phyloP scores from a whole-genome alignment of 2,888 invertebrate genomes.

The Steinernema carpocapsae region DNA sequence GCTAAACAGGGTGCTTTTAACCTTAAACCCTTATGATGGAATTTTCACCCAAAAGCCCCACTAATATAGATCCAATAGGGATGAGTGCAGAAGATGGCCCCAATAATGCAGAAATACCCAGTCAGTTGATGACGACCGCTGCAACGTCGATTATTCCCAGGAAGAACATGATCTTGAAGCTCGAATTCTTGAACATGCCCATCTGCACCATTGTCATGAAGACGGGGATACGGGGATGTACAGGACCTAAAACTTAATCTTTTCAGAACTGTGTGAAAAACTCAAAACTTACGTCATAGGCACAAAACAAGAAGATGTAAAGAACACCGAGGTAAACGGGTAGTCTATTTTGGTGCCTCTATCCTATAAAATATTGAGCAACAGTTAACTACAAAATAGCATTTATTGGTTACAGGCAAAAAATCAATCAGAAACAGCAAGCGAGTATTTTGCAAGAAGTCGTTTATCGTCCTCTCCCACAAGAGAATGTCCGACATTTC shows the following conservation, averaged over 20 bases:
- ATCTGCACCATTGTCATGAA: background rate
- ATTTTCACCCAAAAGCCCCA: background rate
- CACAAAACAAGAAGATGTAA: background rate
- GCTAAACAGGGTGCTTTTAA: background rate
- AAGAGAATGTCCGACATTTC: conserved; percentile 35
- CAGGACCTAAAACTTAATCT: background rate
- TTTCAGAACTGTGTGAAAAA: background rate
- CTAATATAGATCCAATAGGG: background rate
- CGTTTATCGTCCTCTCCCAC: conserved; percentile 28
- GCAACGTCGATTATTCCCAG: conserved; percentile 5
- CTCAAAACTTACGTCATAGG: background rate
- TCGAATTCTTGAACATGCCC: background rate
- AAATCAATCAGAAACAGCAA: too few relatives aligned
- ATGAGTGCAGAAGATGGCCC: conserved; percentile 13
- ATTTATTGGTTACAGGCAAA: too few relatives aligned
- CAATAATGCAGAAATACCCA: conserved; percentile 10
- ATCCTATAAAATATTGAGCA: too few relatives aligned
- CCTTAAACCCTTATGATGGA: too few relatives aligned
- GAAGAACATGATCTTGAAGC: conserved; percentile 13
- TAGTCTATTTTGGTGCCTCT: too few relatives aligned
- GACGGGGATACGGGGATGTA: background rate
- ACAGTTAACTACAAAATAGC: too few relatives aligned
- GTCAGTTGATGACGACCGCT: background rate
- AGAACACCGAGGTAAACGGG: background rate
- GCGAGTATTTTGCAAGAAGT: too few relatives aligned